Evolutionary conservation across 2,113 vertebrate genomes (phyloP).

Genomic region (Rhea pennata): DNA sequence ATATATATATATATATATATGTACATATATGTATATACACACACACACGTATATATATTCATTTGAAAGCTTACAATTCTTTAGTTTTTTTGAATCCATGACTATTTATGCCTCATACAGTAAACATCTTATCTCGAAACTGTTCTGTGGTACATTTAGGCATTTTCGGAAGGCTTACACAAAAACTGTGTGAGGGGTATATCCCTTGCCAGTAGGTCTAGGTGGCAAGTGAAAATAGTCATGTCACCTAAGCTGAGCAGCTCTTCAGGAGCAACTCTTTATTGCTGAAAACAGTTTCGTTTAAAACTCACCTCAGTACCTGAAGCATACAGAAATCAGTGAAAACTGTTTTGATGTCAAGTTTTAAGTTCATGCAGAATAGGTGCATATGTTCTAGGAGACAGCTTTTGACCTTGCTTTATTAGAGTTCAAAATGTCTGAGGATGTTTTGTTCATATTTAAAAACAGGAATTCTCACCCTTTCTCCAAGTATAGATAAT

Average conservation of each 20-base stretch:
- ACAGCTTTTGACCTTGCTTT: neutral
- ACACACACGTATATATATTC: neutral
- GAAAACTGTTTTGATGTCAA: neutral
- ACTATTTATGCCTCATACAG: neutral
- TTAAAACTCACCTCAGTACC: neutral
- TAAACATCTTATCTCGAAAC: neutral
- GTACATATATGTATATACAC: too few species aligned
- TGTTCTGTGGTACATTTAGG: neutral
- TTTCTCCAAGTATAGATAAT: neutral
- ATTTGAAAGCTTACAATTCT: neutral
- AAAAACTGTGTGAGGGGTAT: neutral
- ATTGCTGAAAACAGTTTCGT: rapidly evolving
- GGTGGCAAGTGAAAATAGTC: neutral
- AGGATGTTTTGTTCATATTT: neutral
- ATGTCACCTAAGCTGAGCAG: too few species aligned
- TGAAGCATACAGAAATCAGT: neutral
- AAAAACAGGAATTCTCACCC: neutral
- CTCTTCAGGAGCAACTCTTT: neutral
- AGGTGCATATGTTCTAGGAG: neutral
- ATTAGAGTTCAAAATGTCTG: neutral
- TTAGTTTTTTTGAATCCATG: neutral
- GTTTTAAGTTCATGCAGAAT: neutral
- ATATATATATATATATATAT: too few species aligned
- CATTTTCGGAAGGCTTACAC: neutral
- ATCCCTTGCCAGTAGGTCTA: too few species aligned